A percentile compares a stretch with the other conserved stretches of the same genome.
phyloP scores from a whole-genome alignment of 2,113 vertebrate species.

The Bubo bubo region DNA sequence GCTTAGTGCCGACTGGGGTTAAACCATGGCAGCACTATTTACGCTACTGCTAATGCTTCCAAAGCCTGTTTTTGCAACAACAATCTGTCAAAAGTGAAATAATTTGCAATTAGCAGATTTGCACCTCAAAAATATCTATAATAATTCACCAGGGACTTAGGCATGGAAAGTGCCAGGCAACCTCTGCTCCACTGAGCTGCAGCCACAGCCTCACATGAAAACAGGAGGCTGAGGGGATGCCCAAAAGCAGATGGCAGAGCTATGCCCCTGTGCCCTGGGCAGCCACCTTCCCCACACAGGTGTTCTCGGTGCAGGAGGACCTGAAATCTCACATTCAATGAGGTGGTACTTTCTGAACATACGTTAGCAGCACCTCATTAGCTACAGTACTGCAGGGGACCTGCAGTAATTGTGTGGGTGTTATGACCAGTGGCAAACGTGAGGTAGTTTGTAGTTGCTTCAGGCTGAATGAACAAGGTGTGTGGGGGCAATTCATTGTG shows the following conservation, averaged over 20 bases:
- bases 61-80: constrained; percentile 29
- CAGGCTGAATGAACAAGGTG: neutral
- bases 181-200: neutral
- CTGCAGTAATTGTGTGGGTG: neutral
- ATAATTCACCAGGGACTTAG: neutral
- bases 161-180: neutral
- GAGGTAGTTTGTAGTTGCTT: neutral
- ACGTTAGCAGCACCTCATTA: neutral
- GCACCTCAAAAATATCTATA: neutral
- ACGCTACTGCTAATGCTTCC: neutral
- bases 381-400: neutral
- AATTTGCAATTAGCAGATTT: constrained; percentile 54
- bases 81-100: constrained; percentile 32
- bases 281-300: neutral
- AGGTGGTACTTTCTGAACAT: neutral
- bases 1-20: neutral
- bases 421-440: neutral
- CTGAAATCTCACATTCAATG: neutral
- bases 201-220: accelerated
- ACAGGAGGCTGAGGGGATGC: accelerated
- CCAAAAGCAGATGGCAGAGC: neutral
- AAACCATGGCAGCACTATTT: neutral
- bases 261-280: neutral
- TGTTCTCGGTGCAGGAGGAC: neutral
- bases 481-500: neutral